Percentiles rank a stretch among this genome's conserved stretches.
Conservation (phyloP, 2,888 invertebrate species). For the Autographa gamma region DNA sequence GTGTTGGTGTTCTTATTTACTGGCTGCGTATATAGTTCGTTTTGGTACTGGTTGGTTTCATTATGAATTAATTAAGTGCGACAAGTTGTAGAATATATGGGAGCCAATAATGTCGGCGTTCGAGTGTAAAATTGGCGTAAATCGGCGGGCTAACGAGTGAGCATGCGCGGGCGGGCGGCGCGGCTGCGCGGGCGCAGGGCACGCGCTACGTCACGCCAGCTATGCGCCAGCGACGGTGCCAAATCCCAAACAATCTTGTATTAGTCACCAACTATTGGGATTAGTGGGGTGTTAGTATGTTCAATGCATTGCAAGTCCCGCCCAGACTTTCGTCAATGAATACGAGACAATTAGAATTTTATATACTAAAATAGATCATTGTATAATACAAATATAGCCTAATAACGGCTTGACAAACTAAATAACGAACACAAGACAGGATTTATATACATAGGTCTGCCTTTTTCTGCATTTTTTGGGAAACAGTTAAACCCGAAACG, state of each 20-base stretch:
- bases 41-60: constrained; percentile 14
- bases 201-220: constrained; percentile 48
- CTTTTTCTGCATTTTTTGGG: too few relatives aligned
- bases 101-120: constrained; percentile 46
- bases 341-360: background rate
- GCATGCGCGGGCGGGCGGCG: constrained; percentile 32
- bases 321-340: background rate
- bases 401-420: too few relatives aligned
- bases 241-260: constrained; percentile 45
- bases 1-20: constrained; percentile 16
- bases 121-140: constrained; percentile 54
- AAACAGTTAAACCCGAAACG: too few relatives aligned
- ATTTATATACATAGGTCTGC: too few relatives aligned
- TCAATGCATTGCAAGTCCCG: background rate
- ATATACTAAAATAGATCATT: background rate
- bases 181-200: constrained; percentile 32
- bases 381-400: too few relatives aligned
- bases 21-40: background rate
- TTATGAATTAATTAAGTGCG: constrained; percentile 25
- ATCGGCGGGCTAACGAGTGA: constrained; percentile 52
- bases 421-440: too few relatives aligned
- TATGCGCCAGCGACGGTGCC: constrained; percentile 58
- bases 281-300: background rate
- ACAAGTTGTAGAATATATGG: constrained; percentile 24
- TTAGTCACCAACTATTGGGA: constrained; percentile 22